A percentile compares a stretch with the other conserved stretches of the same genome.
These are phyloP conservation scores for Meiosimyza platycephala DNA, from an alignment of 2,888 invertebrate genomes.

Conservation along the genomic window DNA sequence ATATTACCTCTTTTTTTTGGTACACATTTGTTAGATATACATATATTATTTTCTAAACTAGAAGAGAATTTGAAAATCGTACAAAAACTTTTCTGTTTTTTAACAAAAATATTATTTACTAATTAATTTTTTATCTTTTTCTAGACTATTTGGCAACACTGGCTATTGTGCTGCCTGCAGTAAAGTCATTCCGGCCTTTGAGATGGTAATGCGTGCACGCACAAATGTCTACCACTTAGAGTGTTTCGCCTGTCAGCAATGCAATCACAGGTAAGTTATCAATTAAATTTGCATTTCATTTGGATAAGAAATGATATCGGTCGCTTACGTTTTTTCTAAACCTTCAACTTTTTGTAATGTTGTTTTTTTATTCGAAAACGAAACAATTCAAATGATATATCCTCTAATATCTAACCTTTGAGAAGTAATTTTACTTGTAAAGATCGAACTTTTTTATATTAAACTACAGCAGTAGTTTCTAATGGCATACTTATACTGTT, in stretches of 20 bases:
- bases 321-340: too few species aligned
- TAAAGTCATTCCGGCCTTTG: constrained; percentile 97
- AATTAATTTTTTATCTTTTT: constrained; percentile 34
- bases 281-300: neutral
- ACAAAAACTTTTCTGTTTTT: too few species aligned
- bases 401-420: neutral
- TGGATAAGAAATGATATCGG: too few species aligned
- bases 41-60: too few species aligned
- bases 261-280: constrained; percentile 89
- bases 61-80: too few species aligned
- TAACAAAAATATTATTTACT: too few species aligned
- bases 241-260: constrained; percentile 98
- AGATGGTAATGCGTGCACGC: constrained; percentile 98
- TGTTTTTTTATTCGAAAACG: neutral
- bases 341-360: too few species aligned
- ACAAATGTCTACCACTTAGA: constrained; percentile 98
- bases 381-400: neutral
- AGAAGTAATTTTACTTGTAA: neutral
- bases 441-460: neutral
- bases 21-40: too few species aligned
- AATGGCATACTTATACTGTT: too few species aligned
- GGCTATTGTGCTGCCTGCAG: constrained; percentile 97
- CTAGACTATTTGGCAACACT: constrained; percentile 92
- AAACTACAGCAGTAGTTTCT: too few species aligned
- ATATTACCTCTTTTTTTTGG: too few species aligned